A percentile compares a stretch with the other conserved stretches of the same genome.
These are phyloP conservation scores for Condylura cristata DNA, from an alignment of 2,113 vertebrate genomes.

Conservation along the genomic window DNA sequence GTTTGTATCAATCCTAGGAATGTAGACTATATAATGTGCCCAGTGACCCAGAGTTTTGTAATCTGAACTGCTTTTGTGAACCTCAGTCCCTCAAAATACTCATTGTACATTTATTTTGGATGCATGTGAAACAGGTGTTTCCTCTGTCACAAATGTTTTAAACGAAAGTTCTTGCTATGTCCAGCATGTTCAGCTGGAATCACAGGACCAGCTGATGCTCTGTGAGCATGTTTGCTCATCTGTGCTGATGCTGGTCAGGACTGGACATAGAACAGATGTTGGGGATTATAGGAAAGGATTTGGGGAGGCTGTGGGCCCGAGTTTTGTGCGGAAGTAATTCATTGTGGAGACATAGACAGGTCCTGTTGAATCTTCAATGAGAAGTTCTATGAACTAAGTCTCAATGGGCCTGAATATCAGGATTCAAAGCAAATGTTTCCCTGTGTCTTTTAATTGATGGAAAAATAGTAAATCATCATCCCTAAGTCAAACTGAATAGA, in stretches of 20 bases:
- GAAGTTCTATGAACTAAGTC: constrained; percentile 38
- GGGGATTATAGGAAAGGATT: constrained; percentile 82
- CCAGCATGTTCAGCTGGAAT: constrained; percentile 81
- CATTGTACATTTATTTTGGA: constrained; percentile 75
- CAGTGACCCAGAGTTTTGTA: constrained; percentile 51
- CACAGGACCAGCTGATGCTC: constrained; percentile 50
- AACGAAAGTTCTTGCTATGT: constrained; percentile 55
- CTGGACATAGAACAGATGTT: constrained; percentile 83
- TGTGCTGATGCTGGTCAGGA: constrained; percentile 72
- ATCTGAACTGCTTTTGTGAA: constrained; percentile 63
- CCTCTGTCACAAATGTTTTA: constrained; percentile 71
- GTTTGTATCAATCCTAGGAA: neutral
- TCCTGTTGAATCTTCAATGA: neutral
- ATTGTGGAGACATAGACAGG: constrained; percentile 68
- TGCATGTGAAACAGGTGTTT: constrained; percentile 85
- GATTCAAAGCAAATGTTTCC: constrained; percentile 74
- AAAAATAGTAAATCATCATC: constrained; percentile 69
- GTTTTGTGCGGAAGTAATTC: constrained; percentile 79
- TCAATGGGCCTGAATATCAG: neutral
- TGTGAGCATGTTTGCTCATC: constrained; percentile 78
- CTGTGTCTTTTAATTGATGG: constrained; percentile 74
- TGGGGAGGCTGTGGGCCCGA: constrained; percentile 37
- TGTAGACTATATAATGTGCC: neutral
- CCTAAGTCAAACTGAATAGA: constrained; percentile 4
- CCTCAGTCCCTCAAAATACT: constrained; percentile 52